Conservation (phyloP, 2,888 invertebrate genomes). For the Hydrotaea diabolus region DNA sequence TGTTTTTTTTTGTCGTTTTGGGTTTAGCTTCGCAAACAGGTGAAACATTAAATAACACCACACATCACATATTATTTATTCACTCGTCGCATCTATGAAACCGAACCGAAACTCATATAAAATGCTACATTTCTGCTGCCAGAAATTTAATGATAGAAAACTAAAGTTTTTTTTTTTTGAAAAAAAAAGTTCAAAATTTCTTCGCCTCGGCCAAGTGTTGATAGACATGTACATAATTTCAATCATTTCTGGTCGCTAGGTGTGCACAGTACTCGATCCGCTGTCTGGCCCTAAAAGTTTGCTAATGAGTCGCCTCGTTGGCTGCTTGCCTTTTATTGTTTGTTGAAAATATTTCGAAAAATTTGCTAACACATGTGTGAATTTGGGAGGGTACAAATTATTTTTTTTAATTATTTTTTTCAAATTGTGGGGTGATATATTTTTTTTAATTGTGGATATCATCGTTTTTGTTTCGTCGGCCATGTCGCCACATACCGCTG, state of each 20-base stretch:
- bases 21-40: slow-evolving; percentile 3
- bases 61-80: too few species aligned
- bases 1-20: slow-evolving; percentile 14
- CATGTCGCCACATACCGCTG: too few species aligned
- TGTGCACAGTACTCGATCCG: neutral
- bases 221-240: slow-evolving; percentile 18
- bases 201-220: slow-evolving; percentile 10
- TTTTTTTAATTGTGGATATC: neutral
- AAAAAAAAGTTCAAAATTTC: neutral
- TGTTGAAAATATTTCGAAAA: neutral
- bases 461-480: neutral
- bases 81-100: too few species aligned
- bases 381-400: too few species aligned
- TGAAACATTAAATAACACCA: slow-evolving; percentile 16
- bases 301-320: slow-evolving; percentile 3
- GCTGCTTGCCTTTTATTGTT: neutral
- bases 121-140: slow-evolving; percentile 11
- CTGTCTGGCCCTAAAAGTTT: neutral
- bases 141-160: neutral
- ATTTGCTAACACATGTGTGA: neutral
- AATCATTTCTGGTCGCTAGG: slow-evolving; percentile 3
- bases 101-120: neutral
- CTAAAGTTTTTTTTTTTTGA: neutral
- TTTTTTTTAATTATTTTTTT: neutral
- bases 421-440: neutral